These are phyloP conservation scores for Serilophus lunatus DNA, from an alignment of 2,113 vertebrate genomes.

Conservation along the genomic window DNA sequence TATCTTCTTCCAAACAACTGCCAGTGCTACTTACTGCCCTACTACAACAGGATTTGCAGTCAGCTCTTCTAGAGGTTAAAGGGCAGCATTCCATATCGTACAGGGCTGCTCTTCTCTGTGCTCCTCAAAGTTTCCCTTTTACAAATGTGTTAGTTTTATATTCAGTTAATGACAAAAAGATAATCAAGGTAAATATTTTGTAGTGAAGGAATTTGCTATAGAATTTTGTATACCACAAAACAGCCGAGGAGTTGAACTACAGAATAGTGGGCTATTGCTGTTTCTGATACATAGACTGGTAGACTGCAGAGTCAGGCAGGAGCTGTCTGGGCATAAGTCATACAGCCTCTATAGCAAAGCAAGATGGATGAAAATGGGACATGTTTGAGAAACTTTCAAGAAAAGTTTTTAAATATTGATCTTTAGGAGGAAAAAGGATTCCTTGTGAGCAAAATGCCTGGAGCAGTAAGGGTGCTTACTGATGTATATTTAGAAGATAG, in stretches of 20 bases:
- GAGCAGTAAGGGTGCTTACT: neutral
- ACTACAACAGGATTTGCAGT: neutral
- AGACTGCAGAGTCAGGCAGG: neutral
- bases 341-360: neutral
- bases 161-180: neutral
- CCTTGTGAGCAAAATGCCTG: neutral
- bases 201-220: neutral
- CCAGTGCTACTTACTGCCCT: neutral
- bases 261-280: neutral
- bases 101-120: neutral
- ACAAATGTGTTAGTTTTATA: neutral
- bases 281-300: neutral
- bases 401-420: neutral
- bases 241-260: neutral
- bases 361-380: neutral
- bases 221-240: neutral
- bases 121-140: neutral
- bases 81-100: neutral
- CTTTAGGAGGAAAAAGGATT: neutral
- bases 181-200: neutral
- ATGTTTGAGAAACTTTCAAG: neutral
- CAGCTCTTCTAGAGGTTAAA: neutral
- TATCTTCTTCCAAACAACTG: neutral
- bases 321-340: neutral
- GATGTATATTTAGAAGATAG: neutral